Base-by-base conservation (phyloP, 2,888 invertebrate species). In the Steinernema hermaphroditum region DNA sequence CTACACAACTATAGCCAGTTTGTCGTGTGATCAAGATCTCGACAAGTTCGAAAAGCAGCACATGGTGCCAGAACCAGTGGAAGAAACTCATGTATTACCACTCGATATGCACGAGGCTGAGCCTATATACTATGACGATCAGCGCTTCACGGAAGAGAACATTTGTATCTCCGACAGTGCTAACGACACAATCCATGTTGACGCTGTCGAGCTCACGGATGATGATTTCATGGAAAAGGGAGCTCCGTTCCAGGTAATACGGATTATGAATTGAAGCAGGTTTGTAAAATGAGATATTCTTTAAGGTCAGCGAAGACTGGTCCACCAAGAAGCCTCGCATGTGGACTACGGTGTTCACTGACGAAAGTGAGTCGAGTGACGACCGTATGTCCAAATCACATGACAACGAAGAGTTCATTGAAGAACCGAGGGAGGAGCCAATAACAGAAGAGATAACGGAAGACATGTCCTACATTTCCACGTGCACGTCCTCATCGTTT, bases 321-420 rank as follows among this genome's bases (percentile, higher is more conserved):
- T 62, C 69, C 22, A 19, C 27, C 2, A 69, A 69, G 32, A 69
- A 69, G 27, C 79, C 78, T 14, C 78, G 79, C 22, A 85, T 85
- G 84, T 85, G 85, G 85, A 84, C 83, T 16, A 85, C 85, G 16
- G 85, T 83, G 24, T 85, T 85, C 72, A 68, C 79, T 4, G 81
- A 79, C 19, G 84, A 84, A 22, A 75, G 75, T n/a, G 84, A 85
- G 37, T 80, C 79, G 68, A 62, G 62, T n/a, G 69, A 69, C 22
- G 69, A 69, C 6, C 44, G 69, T 1, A 44, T 46, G 49, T 69
- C 69, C 1, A 69, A 69, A 27, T 46, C 49, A 16, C 49, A 69
- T 16, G 46, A 46, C 9, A 69, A 29, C 43, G 49, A 69, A 41
- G 24, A 69, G 16, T 69, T 49, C 2, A 43, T 41, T 1, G 41